Percentiles rank a stretch among this genome's conserved stretches.
Conservation (phyloP, 1,140 invertebrate genomes). For the Listronotus oregonensis region DNA sequence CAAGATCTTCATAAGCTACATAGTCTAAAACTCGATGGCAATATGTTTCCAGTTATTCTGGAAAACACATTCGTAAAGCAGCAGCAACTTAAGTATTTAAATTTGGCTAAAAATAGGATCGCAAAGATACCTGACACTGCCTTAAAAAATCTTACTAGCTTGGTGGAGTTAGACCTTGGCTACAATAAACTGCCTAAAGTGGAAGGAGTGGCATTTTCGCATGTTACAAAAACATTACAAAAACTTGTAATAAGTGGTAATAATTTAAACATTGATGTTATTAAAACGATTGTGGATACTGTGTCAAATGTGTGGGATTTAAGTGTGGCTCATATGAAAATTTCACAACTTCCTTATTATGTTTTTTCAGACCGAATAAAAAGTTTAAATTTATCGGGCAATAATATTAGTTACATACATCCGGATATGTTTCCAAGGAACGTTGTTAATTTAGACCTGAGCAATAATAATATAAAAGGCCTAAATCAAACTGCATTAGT, state of each 20-base stretch:
- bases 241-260: slow-evolving; percentile 73
- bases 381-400: slow-evolving; percentile 64
- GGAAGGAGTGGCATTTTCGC: slow-evolving; percentile 64
- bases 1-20: slow-evolving; percentile 69
- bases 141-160: slow-evolving; percentile 69
- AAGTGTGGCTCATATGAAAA: slow-evolving; percentile 63
- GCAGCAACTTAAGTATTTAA: slow-evolving; percentile 62
- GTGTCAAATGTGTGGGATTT: slow-evolving; percentile 63
- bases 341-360: slow-evolving; percentile 60
- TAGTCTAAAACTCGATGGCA: slow-evolving; percentile 73
- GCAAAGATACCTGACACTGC: slow-evolving; percentile 71
- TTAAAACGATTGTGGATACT: slow-evolving; percentile 61
- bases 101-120: slow-evolving; percentile 72
- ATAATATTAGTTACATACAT: slow-evolving; percentile 52
- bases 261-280: slow-evolving; percentile 53
- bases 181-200: slow-evolving; percentile 74
- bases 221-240: slow-evolving; percentile 64
- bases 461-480: slow-evolving; percentile 64
- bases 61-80: slow-evolving; percentile 74
- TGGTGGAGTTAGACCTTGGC: slow-evolving; percentile 71
- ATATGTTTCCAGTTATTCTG: slow-evolving; percentile 74
- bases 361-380: slow-evolving; percentile 60
- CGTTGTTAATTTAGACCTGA: slow-evolving; percentile 65
- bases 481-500: slow-evolving; percentile 62
- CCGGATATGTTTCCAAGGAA: slow-evolving; percentile 57